phyloP scores from a whole-genome alignment of 64 coral and sea anemone genomes.

The Porites australiensis region DNA sequence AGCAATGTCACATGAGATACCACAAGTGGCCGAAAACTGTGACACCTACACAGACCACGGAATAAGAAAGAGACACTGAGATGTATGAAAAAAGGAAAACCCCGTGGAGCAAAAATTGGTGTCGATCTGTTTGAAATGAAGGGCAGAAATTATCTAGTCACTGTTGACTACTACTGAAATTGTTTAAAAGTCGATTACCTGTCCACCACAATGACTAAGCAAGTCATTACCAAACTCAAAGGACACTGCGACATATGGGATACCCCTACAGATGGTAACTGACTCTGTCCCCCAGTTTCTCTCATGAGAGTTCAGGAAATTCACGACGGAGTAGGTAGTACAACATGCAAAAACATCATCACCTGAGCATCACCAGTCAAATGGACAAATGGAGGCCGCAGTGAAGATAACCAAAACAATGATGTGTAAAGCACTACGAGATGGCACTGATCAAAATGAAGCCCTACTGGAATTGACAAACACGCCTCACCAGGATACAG shows the following conservation, averaged over 20 bases:
- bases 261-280: constrained; percentile 35
- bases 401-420: constrained; percentile 50
- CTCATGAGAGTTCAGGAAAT: constrained; percentile 6
- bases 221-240: constrained; percentile 29
- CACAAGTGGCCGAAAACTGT: constrained; percentile 18
- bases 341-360: constrained; percentile 31
- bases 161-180: constrained; percentile 32
- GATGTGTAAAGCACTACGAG: constrained; percentile 4
- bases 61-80: constrained; percentile 32
- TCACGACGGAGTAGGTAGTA: constrained; percentile 20
- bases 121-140: constrained; percentile 49
- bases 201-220: background rate
- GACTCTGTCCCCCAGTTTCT: constrained; percentile 48
- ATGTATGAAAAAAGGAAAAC: background rate
- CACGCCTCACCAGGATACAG: constrained; percentile 53
- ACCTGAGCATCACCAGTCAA: constrained; percentile 40
- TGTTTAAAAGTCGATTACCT: constrained; percentile 42
- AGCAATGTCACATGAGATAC: constrained; percentile 30
- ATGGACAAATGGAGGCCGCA: constrained; percentile 50
- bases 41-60: constrained; percentile 7
- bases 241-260: constrained; percentile 22
- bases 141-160: constrained; percentile 35
- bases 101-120: constrained; percentile 37
- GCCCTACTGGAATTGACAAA: constrained; percentile 43
- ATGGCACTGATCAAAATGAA: constrained; percentile 32